Percentiles rank a stretch among this genome's conserved stretches.
Evolutionary conservation across 2,113 vertebrate genomes (phyloP).

Genomic region (Tragelaphus strepsiceros): DNA sequence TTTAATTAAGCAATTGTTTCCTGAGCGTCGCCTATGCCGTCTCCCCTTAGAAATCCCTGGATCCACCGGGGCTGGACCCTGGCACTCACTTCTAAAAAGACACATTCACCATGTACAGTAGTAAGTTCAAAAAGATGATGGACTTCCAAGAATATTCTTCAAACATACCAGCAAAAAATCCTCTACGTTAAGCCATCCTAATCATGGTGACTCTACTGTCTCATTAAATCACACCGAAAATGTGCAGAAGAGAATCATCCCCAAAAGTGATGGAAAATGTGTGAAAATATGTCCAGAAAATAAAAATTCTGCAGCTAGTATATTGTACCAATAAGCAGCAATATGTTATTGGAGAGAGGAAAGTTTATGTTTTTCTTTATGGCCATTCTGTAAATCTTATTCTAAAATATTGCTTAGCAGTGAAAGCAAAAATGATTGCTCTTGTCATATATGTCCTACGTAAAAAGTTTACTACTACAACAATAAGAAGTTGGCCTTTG

Average conservation of each 20-base stretch:
- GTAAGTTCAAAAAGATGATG: neutral
- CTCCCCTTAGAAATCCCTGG: no score
- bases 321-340: neutral
- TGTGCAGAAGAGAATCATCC: neutral
- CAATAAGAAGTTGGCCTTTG: neutral
- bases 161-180: neutral
- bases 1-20: no score
- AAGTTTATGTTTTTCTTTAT: neutral
- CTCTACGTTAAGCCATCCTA: neutral
- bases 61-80: no score
- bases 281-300: neutral
- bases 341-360: neutral
- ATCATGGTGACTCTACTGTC: neutral
- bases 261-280: neutral
- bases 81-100: neutral
- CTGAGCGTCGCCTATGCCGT: no score
- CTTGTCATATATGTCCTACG: neutral
- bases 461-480: neutral
- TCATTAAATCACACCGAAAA: neutral
- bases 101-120: no score
- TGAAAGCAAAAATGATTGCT: constrained; percentile 42
- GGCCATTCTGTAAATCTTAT: constrained; percentile 18
- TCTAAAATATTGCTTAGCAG: constrained; percentile 25
- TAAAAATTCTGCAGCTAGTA: neutral
- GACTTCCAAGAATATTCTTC: neutral